Base-by-base conservation (phyloP, 2,797 vertebrate genomes). In the Mycteria americana region DNA sequence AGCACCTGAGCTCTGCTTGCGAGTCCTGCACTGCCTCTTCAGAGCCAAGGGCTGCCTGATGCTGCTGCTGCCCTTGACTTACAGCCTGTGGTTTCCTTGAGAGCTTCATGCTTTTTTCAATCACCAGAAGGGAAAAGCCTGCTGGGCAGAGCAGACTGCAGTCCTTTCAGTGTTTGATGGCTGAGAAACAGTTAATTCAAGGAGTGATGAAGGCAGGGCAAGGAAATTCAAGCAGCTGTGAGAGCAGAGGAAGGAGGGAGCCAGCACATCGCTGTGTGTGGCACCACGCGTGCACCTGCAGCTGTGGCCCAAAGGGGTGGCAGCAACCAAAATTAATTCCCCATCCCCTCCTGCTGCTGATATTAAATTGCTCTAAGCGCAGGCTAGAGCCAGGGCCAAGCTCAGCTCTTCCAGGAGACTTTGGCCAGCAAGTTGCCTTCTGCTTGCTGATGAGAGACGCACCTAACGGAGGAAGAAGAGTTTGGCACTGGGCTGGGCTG, bases 251-350 rank as follows among this genome's bases (percentile, higher is more conserved):
- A 91, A 77, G 68, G 73, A 85, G 68, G 73, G 82, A 93, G 81
- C 45, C 83, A 81, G 89, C 65, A 17, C 54, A 68, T 10, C 4
- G 5, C 37, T 72, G 43, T 33, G 17, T 3, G 0, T 11, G 33
- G 63, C 80, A 86, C 69, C 12, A 23, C 1, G 3, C 3, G 2
- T 0, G 5, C 64, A 68, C 75, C 85, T 8, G 13, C 83, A 78
- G 92, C 88, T 90, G 90, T 75, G 92, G 83, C 95, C 88, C 0
- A 14, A 81, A 95, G 74, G 63, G 65, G 86, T 60, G 80, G 88
- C 80, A 92, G 88, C 65, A 76, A 75, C 41, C 54, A 62, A 57
- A 88, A 94, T 89, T 72, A 94, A 93, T 92, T 93, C 81, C 60
- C 72, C 91, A 46, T 74, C 67, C 79, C 50, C 70, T 96, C 67